Evolutionary conservation across 1,140 invertebrate genomes (phyloP), one percentile per base, ranked within the genome.

Genomic region (Myzus persicae): DNA sequence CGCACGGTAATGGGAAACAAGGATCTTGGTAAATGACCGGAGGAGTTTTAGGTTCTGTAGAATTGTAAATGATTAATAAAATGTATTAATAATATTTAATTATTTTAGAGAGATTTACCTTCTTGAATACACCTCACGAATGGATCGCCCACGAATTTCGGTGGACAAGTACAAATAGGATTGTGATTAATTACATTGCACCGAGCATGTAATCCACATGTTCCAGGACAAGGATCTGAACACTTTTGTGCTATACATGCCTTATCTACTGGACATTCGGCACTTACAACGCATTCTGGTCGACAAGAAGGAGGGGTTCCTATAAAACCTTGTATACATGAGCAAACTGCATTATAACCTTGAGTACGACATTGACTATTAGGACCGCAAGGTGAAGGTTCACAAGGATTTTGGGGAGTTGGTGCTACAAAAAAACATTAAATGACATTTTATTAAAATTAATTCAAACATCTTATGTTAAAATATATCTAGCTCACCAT

Each of bases 151-250:
- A 96, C 96, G 91, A 96, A 96, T 36, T 96, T 96, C 59, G 96
- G 96, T 91, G 97, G 96, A 95, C 98, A 98, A 92, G 97, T 97
- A 94, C 98, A 98, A 89, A 98, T 97, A 0, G 98, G 97, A 95
- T 98, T 98, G 94, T 98, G 98, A 94, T 97, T 97, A 91, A 97
- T 96, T 1, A 98, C 97, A 94, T 97, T 96, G 94, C 98, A 98
- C 59, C 96, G 95, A 51, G 98, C 97, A 94, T 97, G 97, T 26
- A 97, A 95, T 9, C 98, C 98, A 95, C 98, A 98, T 20, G 97
- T 97, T 88, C 97, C 97, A 31, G 96, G 95, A 94, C 98, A 99
- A 14, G 98, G 98, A 95, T 98, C 97, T 90, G 95, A 96, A 94
- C 98, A 98, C 95, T 97, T 98, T 94, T 97, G 96, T 94, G 97